Base-by-base conservation (phyloP, 1,140 invertebrate species). In the Pogonomyrmex barbatus region DNA sequence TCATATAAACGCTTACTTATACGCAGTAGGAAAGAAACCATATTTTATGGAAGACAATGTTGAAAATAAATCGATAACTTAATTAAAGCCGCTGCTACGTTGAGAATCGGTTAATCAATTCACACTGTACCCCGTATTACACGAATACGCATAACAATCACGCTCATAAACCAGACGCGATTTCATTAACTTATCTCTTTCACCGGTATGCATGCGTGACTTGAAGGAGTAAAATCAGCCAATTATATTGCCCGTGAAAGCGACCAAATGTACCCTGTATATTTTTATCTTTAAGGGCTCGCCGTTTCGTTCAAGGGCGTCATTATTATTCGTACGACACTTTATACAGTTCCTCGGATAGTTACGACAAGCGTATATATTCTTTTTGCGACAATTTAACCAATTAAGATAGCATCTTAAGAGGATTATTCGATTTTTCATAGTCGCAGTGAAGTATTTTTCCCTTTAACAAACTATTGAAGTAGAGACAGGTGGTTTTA, bases 31-130 rank as follows among this genome's bases (percentile, higher is more conserved):
- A 50, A 58, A 81, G 68, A 30, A 58, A 70, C 36, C 42, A 65
- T 47, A 60, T 36, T 91, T 92, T 90, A 90, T 88, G 84, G 82
- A 77, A 85, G 90, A 91, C 89, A 92, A 93, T 93, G 90, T 85
- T 88, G 92, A 93, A 93, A 94, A 94, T 92, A 94, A 94, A 94
- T 93, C 91, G 93, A 92, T 94, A 93, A 94, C 92, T 93, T 93
- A 93, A 94, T 94, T 94, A 94, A 94, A 92, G 67, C 87, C 78
- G 86, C 68, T 71, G 83, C 81, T 88, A 65, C 77, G 78, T 82
- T 84, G 87, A 90, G 90, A 90, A 90, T 90, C 87, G 84, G 91
- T 92, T 93, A 94, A 94, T 94, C 92, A 93, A 93, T 93, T 93
- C 90, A 90, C 86, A 81, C 87, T 85, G 84, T 42, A 68, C 2